These are phyloP conservation scores for Chydorus sphaericus DNA, from an alignment of 2,888 invertebrate species.

Conservation along the genomic window DNA sequence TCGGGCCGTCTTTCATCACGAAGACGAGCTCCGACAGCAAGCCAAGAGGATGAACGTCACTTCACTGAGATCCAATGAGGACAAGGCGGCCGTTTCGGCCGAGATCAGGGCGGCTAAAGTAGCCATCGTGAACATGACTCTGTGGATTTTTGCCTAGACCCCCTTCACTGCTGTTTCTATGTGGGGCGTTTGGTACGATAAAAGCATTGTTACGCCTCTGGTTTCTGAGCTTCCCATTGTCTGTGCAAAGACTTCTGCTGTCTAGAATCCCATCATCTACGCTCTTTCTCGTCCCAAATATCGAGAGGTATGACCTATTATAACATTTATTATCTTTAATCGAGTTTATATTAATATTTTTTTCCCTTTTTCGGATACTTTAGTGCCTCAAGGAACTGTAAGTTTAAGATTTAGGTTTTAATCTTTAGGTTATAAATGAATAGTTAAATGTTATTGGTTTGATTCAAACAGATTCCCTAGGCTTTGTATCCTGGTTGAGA, in stretches of 20 bases:
- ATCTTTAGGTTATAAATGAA: too few species aligned
- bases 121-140: neutral
- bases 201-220: conserved; percentile 20
- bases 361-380: too few species aligned
- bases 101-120: conserved; percentile 13
- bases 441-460: too few species aligned
- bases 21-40: conserved; percentile 23
- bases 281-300: conserved; percentile 19
- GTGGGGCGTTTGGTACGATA: conserved; percentile 21
- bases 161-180: conserved; percentile 24
- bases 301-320: too few species aligned
- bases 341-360: too few species aligned
- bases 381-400: conserved; percentile 13
- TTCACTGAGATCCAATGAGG: conserved; percentile 21
- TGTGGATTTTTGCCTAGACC: conserved; percentile 28
- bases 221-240: conserved; percentile 24
- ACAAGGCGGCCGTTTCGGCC: conserved; percentile 16
- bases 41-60: conserved; percentile 26
- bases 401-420: too few species aligned
- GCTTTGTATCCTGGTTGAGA: conserved; percentile 9
- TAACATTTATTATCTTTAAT: too few species aligned
- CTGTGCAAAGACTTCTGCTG: conserved; percentile 30
- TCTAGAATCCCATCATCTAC: conserved; percentile 24
- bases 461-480: too few species aligned
- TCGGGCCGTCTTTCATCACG: conserved; percentile 22